Evolutionary conservation across 2,113 vertebrate genomes (phyloP).

Genomic region (Okapia johnstoni): DNA sequence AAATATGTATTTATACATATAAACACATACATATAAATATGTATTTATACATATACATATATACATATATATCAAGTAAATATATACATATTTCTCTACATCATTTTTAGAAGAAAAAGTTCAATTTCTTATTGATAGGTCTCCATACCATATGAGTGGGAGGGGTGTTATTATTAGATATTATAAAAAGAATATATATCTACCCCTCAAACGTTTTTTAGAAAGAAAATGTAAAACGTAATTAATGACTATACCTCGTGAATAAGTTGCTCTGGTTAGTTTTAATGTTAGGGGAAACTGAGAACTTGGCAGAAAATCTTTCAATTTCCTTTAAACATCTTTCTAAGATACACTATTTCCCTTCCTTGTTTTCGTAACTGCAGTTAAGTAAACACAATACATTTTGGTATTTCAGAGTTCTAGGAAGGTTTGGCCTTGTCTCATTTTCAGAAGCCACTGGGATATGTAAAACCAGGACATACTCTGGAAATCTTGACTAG

Average conservation of each 20-base stretch:
- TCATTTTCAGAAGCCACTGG: not conserved
- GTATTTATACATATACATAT: too few species aligned
- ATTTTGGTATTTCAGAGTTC: not conserved
- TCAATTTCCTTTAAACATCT: not conserved
- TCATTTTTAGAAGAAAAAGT: not conserved
- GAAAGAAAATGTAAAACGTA: not conserved
- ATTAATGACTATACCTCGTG: not conserved
- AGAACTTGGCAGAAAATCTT: not conserved
- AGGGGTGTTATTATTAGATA: not conserved
- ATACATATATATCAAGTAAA: not conserved
- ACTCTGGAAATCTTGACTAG: not conserved
- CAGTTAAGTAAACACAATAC: not conserved
- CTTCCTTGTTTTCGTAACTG: not conserved
- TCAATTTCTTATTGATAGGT: not conserved
- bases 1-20: too few species aligned
- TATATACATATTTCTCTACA: not conserved
- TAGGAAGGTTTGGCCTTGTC: not conserved
- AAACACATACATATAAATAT: too few species aligned
- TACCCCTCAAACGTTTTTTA: not conserved
- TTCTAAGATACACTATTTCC: not conserved
- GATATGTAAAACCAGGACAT: not conserved
- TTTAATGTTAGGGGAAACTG: not conserved
- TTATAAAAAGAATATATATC: not conserved
- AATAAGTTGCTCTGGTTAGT: not conserved
- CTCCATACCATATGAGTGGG: not conserved